A percentile compares a stretch with the other conserved stretches of the same genome.
Conservation (phyloP, 1,140 invertebrate genomes). For the Caligus rogercresseyi region DNA sequence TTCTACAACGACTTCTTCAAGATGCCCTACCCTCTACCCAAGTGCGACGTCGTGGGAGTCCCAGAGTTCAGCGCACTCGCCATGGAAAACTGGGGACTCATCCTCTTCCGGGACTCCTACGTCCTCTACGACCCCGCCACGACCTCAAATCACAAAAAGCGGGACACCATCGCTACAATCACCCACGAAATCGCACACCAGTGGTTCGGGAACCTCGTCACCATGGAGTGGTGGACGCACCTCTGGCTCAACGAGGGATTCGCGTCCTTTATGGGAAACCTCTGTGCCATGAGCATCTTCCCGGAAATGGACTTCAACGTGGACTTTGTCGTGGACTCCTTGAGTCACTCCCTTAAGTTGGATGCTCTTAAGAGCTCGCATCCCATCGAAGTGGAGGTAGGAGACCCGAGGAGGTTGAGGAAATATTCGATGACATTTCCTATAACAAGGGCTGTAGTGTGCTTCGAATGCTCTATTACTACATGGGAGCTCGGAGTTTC, state of each 20-base stretch:
- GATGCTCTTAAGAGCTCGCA: slow-evolving; percentile 78
- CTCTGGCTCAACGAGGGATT: slow-evolving; percentile 53
- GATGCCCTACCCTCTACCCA: slow-evolving; percentile 83
- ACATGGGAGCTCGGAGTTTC: slow-evolving; percentile 73
- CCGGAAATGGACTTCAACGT: slow-evolving; percentile 86
- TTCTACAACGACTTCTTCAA: slow-evolving; percentile 89
- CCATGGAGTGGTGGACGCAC: slow-evolving; percentile 38
- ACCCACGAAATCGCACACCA: slow-evolving; percentile 37
- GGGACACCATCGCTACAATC: slow-evolving; percentile 63
- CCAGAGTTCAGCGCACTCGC: slow-evolving; percentile 77
- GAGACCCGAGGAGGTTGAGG: slow-evolving; percentile 76
- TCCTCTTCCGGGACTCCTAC: slow-evolving; percentile 63
- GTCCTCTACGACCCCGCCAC: slow-evolving; percentile 63
- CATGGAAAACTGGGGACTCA: slow-evolving; percentile 91
- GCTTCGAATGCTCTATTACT: slow-evolving; percentile 88
- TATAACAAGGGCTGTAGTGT: slow-evolving; percentile 75
- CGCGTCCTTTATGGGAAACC: slow-evolving; percentile 53
- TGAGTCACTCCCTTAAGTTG: slow-evolving; percentile 49
- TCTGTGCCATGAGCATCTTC: slow-evolving; percentile 69
- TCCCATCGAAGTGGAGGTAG: slow-evolving; percentile 73
- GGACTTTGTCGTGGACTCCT: slow-evolving; percentile 62
- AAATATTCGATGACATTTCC: slow-evolving; percentile 89
- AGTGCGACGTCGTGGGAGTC: slow-evolving; percentile 87
- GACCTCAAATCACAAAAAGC: slow-evolving; percentile 59
- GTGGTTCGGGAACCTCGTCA: slow-evolving; percentile 44